These are phyloP conservation scores for Scartelaos histophorus DNA, from an alignment of 2,113 vertebrate genomes.

Conservation along the genomic window DNA sequence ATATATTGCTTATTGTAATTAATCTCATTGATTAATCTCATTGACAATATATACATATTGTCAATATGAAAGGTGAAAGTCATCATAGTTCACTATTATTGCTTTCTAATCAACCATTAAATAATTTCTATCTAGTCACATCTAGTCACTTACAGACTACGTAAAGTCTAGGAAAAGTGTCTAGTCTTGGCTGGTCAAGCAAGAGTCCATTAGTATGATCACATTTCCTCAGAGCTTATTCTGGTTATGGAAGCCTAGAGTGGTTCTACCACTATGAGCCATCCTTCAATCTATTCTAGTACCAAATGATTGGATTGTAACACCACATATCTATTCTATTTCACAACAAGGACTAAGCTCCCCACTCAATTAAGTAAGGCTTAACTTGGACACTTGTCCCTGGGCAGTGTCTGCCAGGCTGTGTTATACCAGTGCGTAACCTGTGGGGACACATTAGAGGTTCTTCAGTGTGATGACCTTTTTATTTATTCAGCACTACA, in stretches of 20 bases:
- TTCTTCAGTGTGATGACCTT: slow-evolving; percentile 25
- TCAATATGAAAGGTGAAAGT: too few species aligned
- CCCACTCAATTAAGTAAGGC: slow-evolving; percentile 24
- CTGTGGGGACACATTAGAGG: slow-evolving; percentile 22
- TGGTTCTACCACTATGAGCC: not conserved
- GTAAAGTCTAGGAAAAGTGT: too few species aligned
- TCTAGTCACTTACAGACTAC: too few species aligned
- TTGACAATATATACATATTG: too few species aligned
- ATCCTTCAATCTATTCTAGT: not conserved
- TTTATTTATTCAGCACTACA: slow-evolving; percentile 45
- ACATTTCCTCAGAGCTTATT: not conserved
- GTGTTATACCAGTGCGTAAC: slow-evolving; percentile 32
- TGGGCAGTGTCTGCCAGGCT: slow-evolving; percentile 25
- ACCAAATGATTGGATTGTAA: not conserved
- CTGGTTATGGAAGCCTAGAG: not conserved
- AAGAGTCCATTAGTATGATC: not conserved
- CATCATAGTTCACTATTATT: too few species aligned
- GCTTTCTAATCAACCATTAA: too few species aligned
- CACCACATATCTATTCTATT: not conserved
- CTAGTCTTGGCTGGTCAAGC: too few species aligned
- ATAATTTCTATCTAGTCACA: too few species aligned
- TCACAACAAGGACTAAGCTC: slow-evolving; percentile 5
- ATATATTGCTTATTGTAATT: too few species aligned
- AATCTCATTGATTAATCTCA: too few species aligned
- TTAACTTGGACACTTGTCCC: slow-evolving; percentile 15